phyloP scores from a whole-genome alignment of 2,888 invertebrate genomes.

The Dermolepida albohirtum region DNA sequence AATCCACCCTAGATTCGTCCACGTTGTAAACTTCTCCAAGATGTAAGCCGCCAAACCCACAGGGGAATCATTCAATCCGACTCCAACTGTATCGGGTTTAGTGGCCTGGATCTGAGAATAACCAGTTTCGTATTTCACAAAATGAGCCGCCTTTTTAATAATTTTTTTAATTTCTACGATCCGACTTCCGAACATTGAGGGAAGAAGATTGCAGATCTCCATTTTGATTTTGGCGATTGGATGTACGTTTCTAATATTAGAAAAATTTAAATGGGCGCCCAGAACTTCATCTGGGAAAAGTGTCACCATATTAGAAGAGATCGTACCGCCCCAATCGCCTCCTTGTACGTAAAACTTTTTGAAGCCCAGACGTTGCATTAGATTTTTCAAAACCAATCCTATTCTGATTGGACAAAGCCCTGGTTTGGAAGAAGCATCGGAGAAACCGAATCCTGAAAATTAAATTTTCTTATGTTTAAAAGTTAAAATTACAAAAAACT shows the following conservation, averaged over 20 bases:
- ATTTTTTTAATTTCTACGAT: slow-evolving; percentile 65
- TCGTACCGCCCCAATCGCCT: slow-evolving; percentile 85
- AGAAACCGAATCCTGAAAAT: slow-evolving; percentile 64
- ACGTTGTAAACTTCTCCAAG: slow-evolving; percentile 84
- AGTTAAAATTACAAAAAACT: no score
- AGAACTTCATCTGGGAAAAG: slow-evolving; percentile 72
- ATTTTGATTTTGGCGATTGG: slow-evolving; percentile 43
- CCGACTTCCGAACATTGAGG: slow-evolving; percentile 55
- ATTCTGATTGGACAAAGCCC: slow-evolving; percentile 72
- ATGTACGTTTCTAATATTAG: slow-evolving; percentile 43
- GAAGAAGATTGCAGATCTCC: slow-evolving; percentile 44
- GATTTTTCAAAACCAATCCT: slow-evolving; percentile 71
- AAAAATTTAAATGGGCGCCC: slow-evolving; percentile 65
- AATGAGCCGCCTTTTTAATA: slow-evolving; percentile 52
- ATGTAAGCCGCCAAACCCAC: slow-evolving; percentile 87
- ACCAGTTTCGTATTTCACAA: slow-evolving; percentile 65
- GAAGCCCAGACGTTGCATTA: slow-evolving; percentile 78
- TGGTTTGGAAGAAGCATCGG: slow-evolving; percentile 69
- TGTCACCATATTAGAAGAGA: slow-evolving; percentile 72
- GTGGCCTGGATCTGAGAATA: slow-evolving; percentile 85
- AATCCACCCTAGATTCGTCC: slow-evolving; percentile 70
- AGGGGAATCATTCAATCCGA: slow-evolving; percentile 78
- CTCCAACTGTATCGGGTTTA: slow-evolving; percentile 87
- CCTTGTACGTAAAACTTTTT: slow-evolving; percentile 78
- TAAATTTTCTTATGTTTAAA: no score